These are phyloP conservation scores for Astropecten irregularis DNA, from an alignment of 53 echinoderm and acorn worm species.

Conservation along the genomic window DNA sequence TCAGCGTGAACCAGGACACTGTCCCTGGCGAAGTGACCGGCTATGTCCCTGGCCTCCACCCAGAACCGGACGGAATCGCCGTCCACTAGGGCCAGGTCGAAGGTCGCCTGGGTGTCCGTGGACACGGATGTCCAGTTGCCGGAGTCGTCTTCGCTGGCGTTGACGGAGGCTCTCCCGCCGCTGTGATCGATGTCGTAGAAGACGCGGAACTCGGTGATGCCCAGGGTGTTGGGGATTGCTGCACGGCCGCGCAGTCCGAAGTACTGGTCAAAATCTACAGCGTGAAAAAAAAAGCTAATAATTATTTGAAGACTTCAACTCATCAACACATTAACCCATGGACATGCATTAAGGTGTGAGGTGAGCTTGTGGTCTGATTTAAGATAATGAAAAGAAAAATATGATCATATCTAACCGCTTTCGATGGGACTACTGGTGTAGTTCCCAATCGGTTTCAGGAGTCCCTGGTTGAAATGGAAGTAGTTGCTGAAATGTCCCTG, in stretches of 20 bases:
- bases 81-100: slow-evolving; percentile 10
- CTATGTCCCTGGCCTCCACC: slow-evolving; percentile 47
- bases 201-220: slow-evolving; percentile 10
- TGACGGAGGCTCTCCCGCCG: slow-evolving; percentile 6
- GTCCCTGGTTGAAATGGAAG: background rate
- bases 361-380: too few species aligned
- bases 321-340: too few species aligned
- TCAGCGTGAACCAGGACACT: slow-evolving; percentile 35
- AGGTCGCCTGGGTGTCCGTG: background rate
- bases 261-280: slow-evolving; percentile 28
- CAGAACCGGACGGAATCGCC: slow-evolving; percentile 63
- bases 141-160: background rate
- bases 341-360: too few species aligned
- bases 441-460: slow-evolving; percentile 33
- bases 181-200: slow-evolving; percentile 7
- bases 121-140: background rate
- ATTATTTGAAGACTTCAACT: too few species aligned
- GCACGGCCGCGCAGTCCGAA: slow-evolving; percentile 15
- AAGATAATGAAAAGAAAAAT: too few species aligned
- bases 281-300: too few species aligned
- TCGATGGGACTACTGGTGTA: background rate
- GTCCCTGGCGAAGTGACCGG: slow-evolving; percentile 5
- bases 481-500: slow-evolving; percentile 26
- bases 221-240: slow-evolving; percentile 36
- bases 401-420: background rate